These are phyloP conservation scores for Nesoenas mayeri DNA, from an alignment of 2,113 vertebrate species.

Conservation along the genomic window DNA sequence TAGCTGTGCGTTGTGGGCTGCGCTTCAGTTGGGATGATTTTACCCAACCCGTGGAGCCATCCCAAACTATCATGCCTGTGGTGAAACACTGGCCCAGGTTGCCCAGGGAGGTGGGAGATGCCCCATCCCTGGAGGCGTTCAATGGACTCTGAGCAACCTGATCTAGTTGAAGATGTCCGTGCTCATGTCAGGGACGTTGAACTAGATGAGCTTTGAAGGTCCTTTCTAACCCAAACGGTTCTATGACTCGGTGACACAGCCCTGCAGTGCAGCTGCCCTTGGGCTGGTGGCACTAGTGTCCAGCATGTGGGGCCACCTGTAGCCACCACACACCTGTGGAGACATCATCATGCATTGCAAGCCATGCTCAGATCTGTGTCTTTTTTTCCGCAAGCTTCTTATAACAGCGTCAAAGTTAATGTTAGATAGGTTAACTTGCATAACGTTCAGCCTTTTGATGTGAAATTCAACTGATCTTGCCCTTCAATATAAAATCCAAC, in stretches of 20 bases:
- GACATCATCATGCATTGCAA: rapidly evolving
- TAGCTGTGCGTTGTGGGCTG: rapidly evolving
- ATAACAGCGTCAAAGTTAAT: rapidly evolving
- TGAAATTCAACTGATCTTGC: background rate
- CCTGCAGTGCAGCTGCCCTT: rapidly evolving
- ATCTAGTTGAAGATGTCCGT: too few species aligned
- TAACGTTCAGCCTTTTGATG: background rate
- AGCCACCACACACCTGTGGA: rapidly evolving
- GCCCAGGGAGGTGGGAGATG: too few species aligned
- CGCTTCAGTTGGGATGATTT: rapidly evolving
- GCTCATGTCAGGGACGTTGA: too few species aligned
- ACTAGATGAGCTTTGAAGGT: too few species aligned
- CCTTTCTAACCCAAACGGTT: too few species aligned
- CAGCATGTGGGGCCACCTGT: rapidly evolving
- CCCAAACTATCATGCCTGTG: rapidly evolving
- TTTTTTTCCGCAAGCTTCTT: background rate
- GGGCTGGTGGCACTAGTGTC: rapidly evolving
- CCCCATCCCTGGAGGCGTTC: too few species aligned
- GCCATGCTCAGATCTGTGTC: rapidly evolving
- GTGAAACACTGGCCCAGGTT: background rate
- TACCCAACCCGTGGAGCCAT: rapidly evolving
- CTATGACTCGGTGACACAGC: rapidly evolving
- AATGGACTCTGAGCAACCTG: too few species aligned
- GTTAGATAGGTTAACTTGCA: background rate
- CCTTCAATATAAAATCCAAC: rapidly evolving